Evolutionary conservation across 1,140 invertebrate species (phyloP), one percentile per base, ranked within the genome.

Genomic region (Venturia canescens): DNA sequence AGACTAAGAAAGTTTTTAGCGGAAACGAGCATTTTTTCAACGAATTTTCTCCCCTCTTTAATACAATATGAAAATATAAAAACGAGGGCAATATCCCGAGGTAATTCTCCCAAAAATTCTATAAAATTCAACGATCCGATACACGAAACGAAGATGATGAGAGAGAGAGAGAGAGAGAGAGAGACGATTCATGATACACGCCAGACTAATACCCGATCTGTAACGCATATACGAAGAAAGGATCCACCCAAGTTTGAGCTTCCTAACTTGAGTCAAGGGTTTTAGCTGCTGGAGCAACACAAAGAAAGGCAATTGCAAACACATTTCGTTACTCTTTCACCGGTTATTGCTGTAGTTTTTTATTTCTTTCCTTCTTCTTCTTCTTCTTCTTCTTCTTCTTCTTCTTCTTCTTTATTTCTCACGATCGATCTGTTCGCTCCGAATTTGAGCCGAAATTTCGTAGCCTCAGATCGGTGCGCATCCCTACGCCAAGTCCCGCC

Each of bases 261-360:
- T 90, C 87, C 87, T 87, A 91, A 91, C 90, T 91, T 91, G 89
- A 91, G 90, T 91, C 89, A 91, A 91, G 90, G 90, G 89, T 89
- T 89, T 89, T 90, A 90, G 84, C 87, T 87, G 84, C 86, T 88
- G 83, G 85, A 86, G 80, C 83, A 70, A 70, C 66, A 66, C 75
- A 78, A 66, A 78, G 44, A 34, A 79, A 66, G 66, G 72, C 60
- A 75, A 31, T 67, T 50, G 76, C 66, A 70, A 70, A 79, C 60
- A n/a, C n/a, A n/a, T n/a, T n/a, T n/a, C n/a, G n/a, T n/a, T n/a
- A n/a, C n/a, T n/a, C n/a, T n/a, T n/a, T n/a, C n/a, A n/a, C n/a
- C n/a, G n/a, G n/a, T n/a, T n/a, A 63, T 63, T 38, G 63, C 27
- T 38, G 9, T 13, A 23, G 60, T 63, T 63, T 63, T 27, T 63